Base-by-base conservation (phyloP, 2,888 invertebrate genomes). In the Macaria notata region DNA sequence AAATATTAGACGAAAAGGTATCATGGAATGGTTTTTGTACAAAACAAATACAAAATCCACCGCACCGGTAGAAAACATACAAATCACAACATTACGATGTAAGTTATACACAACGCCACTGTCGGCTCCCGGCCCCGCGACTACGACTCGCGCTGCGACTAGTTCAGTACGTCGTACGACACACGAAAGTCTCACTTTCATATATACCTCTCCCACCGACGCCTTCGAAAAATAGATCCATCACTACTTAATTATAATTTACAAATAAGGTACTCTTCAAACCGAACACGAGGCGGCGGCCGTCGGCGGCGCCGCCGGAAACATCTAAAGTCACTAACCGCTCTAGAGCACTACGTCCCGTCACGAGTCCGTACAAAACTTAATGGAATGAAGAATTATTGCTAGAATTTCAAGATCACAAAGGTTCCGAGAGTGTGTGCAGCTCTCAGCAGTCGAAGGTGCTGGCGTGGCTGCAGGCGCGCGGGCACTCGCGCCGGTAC, bases 381-480 rank as follows among this genome's bases (percentile, higher is more conserved):
- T 88, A 87, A 86, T 87, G 90, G 91, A 92, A 92, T 90, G 92
- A 89, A 92, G 88, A 83, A 86, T 92, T 92, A 92, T 92, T 92
- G 91, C 92, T 92, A 92, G 82, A 83, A 88, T 91, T 89, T 83
- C 88, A 92, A 91, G 88, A 91, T 91, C 91, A 92, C 92, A 88
- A 88, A 86, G 69, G 77, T 79, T 83, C 78, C 75, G 80, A 73
- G 81, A 19, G 19, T 19, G 73, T 79, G 82, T 81, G 75, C 79
- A 59, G 50, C 78, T 66, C 87, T 92, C 89, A 92, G 86, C 92
- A 92, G 84, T 92, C 90, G 81, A 92, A 92, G 59, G 92, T 91
- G 80, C 90, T 90, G 70, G 90, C 86, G 80, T 90, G 92, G 53
- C 81, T 72, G 76, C 92, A 91, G 64, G 85, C 72, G 65, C 88